A percentile compares a stretch with the other conserved stretches of the same genome.
These are phyloP conservation scores for Platysternon megacephalum DNA, from an alignment of 2,113 vertebrate genomes.

Conservation along the genomic window DNA sequence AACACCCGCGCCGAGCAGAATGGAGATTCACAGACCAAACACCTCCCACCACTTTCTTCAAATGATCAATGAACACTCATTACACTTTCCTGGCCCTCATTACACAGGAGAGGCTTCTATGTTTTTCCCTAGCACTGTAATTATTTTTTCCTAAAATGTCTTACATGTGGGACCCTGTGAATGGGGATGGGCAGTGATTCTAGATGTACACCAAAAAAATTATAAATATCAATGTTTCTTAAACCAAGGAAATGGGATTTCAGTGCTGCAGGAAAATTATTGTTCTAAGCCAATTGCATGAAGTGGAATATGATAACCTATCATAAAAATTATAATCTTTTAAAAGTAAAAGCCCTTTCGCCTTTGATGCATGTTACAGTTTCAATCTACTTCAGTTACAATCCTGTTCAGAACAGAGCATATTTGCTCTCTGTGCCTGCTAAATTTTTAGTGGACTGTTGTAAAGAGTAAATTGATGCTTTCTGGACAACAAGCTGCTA, in stretches of 20 bases:
- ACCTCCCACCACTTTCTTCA: neutral
- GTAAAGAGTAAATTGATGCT: neutral
- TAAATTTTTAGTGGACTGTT: neutral
- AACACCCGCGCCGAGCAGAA: neutral
- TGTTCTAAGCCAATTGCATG: neutral
- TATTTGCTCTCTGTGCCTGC: neutral
- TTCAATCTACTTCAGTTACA: rapidly evolving
- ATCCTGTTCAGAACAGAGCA: neutral
- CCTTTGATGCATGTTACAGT: rapidly evolving
- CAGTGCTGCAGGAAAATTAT: rapidly evolving
- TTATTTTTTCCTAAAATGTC: neutral
- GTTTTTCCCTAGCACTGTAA: rapidly evolving
- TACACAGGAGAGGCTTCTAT: rapidly evolving
- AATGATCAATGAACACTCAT: neutral
- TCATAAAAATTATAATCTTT: rapidly evolving
- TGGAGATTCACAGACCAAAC: neutral
- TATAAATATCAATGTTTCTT: too few relatives aligned
- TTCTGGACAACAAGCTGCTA: neutral
- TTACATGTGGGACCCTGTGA: neutral
- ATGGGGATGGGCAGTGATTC: rapidly evolving
- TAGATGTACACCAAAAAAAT: neutral
- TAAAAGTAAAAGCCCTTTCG: neutral
- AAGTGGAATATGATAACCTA: neutral
- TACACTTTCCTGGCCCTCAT: neutral
- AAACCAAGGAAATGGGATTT: rapidly evolving